phyloP scores from a whole-genome alignment of 1,140 invertebrate species.

The Apis mellifera region DNA sequence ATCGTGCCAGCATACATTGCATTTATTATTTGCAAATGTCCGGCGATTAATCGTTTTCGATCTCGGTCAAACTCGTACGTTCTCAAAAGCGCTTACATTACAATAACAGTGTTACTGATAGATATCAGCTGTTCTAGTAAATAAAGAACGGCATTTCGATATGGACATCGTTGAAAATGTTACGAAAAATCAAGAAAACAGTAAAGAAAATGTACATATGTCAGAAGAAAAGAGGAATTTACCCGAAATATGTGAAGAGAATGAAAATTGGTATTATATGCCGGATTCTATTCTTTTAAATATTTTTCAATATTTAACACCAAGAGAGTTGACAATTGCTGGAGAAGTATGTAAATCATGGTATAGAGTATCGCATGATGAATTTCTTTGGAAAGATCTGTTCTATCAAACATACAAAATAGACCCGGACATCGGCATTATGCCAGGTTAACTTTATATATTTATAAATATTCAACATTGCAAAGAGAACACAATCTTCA shows the following conservation, averaged over 20 bases:
- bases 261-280: slow-evolving; percentile 83
- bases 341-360: slow-evolving; percentile 84
- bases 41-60: neutral
- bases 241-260: slow-evolving; percentile 39
- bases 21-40: neutral
- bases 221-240: slow-evolving; percentile 33
- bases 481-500: neutral
- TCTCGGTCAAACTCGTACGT: slow-evolving; percentile 38
- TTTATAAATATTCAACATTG: slow-evolving; percentile 14
- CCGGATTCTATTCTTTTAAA: slow-evolving; percentile 87
- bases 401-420: slow-evolving; percentile 87
- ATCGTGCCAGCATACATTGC: neutral
- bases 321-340: slow-evolving; percentile 83
- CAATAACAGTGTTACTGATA: slow-evolving; percentile 50
- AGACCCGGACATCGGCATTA: slow-evolving; percentile 83
- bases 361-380: slow-evolving; percentile 84
- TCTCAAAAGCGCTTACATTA: slow-evolving; percentile 1
- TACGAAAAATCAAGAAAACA: slow-evolving; percentile 16
- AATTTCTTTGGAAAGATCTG: slow-evolving; percentile 87
- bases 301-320: slow-evolving; percentile 85
- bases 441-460: slow-evolving; percentile 82
- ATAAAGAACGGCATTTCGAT: slow-evolving; percentile 61
- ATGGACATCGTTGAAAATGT: slow-evolving; percentile 61
- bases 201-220: slow-evolving; percentile 20
- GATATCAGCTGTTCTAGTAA: slow-evolving; percentile 73